Evolutionary conservation across 1,140 invertebrate genomes (phyloP).

Genomic region (Dendrolimus kikuchii): DNA sequence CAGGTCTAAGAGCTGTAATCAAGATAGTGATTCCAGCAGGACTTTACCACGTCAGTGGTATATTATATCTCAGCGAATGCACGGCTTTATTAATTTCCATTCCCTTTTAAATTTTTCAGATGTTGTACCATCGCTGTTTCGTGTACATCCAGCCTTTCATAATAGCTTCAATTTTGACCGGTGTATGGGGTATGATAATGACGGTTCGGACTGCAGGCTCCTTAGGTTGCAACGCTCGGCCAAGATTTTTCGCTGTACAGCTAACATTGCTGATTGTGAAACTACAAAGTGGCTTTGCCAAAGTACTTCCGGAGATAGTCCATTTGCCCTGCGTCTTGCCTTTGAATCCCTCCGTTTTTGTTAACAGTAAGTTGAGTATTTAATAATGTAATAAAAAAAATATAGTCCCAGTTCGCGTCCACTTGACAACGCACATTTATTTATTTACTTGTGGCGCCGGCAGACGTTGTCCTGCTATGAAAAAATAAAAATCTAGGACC

Average conservation of each 20-base stretch:
- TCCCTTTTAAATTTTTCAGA: slow-evolving; percentile 61
- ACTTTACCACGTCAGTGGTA: neutral
- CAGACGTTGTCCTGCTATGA: too few relatives aligned
- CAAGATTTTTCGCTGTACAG: slow-evolving; percentile 71
- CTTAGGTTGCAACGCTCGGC: slow-evolving; percentile 50
- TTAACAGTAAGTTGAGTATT: slow-evolving; percentile 45
- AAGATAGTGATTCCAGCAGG: too few relatives aligned
- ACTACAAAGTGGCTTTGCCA: slow-evolving; percentile 68
- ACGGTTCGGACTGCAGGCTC: slow-evolving; percentile 66
- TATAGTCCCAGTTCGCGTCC: too few relatives aligned
- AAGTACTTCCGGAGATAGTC: slow-evolving; percentile 56
- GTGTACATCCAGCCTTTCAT: slow-evolving; percentile 75
- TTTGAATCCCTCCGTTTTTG: slow-evolving; percentile 57
- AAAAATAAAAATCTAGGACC: too few relatives aligned
- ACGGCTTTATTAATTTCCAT: slow-evolving; percentile 1
- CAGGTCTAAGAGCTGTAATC: too few relatives aligned
- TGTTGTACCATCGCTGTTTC: slow-evolving; percentile 73
- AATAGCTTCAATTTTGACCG: slow-evolving; percentile 73
- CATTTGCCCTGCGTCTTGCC: slow-evolving; percentile 66
- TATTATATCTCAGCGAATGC: neutral
- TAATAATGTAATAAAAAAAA: too few relatives aligned
- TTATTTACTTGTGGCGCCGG: too few relatives aligned
- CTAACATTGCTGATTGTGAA: slow-evolving; percentile 72
- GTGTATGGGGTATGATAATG: slow-evolving; percentile 77
- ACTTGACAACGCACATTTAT: too few relatives aligned